Conservation (phyloP, 2,797 vertebrate species). For the Enteromius trimaculatus region DNA sequence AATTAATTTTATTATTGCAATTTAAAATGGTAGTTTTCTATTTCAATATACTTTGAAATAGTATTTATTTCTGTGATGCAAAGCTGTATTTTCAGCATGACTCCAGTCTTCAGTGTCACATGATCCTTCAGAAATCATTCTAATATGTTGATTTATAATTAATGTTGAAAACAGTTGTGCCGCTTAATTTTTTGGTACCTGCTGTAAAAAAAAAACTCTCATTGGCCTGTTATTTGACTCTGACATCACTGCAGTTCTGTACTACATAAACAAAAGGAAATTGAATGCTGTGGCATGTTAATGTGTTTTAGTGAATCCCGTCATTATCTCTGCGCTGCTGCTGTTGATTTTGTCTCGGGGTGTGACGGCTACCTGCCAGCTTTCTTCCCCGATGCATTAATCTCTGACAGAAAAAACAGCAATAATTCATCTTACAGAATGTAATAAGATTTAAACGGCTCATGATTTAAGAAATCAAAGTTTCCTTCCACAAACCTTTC, state of each 20-base stretch:
- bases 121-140: too few relatives aligned
- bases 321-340: background rate
- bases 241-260: background rate
- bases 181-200: too few relatives aligned
- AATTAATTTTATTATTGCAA: too few relatives aligned
- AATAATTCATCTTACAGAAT: conserved; percentile 1
- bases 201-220: background rate
- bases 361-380: conserved; percentile 11
- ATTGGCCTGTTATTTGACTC: background rate
- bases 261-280: background rate
- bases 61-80: too few relatives aligned
- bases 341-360: conserved; percentile 12
- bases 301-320: conserved; percentile 19
- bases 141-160: too few relatives aligned
- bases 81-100: background rate
- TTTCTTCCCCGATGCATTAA: background rate
- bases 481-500: background rate
- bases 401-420: background rate
- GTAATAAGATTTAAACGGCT: background rate
- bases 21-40: too few relatives aligned
- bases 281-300: conserved; percentile 5
- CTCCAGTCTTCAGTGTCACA: too few relatives aligned
- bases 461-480: background rate
- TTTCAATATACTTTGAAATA: too few relatives aligned
- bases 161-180: too few relatives aligned